Conservation (phyloP, 2,797 vertebrate species). For the Bradypodion ventrale region DNA sequence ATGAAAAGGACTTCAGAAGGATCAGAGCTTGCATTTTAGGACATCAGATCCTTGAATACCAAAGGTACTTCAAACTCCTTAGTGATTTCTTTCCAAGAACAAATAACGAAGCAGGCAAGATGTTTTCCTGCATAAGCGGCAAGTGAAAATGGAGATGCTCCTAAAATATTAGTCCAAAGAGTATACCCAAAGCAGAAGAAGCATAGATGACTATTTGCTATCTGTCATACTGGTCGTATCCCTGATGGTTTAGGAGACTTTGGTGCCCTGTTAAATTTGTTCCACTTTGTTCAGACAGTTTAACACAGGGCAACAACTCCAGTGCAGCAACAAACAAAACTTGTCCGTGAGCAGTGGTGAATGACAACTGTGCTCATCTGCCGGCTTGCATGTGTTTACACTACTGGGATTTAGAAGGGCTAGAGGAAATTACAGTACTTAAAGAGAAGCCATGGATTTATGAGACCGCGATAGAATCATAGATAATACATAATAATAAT, state of each 20-base stretch:
- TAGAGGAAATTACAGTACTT: constrained; percentile 70
- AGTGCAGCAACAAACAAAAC: neutral
- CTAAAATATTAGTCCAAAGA: neutral
- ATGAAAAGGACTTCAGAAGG: neutral
- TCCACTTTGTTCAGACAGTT: neutral
- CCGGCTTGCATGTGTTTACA: constrained; percentile 65
- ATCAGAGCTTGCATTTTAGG: neutral
- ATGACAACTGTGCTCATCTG: neutral
- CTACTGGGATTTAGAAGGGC: constrained; percentile 69
- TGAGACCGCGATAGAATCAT: constrained; percentile 63
- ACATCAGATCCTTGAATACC: neutral
- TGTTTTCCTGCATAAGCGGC: neutral
- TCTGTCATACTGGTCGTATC: neutral
- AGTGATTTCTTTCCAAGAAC: neutral
- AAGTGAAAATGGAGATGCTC: neutral
- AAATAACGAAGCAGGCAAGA: neutral
- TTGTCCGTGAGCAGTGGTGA: neutral
- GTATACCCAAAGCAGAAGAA: neutral
- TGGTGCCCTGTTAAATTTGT: constrained; percentile 9
- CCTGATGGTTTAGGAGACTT: constrained; percentile 12
- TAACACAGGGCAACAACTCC: neutral
- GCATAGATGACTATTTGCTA: neutral
- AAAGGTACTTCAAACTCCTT: neutral
- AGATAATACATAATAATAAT: constrained; percentile 68
- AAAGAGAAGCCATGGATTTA: constrained; percentile 64